Conservation (phyloP, 2,797 vertebrate genomes). For the Hapalemur alaotrensis region DNA sequence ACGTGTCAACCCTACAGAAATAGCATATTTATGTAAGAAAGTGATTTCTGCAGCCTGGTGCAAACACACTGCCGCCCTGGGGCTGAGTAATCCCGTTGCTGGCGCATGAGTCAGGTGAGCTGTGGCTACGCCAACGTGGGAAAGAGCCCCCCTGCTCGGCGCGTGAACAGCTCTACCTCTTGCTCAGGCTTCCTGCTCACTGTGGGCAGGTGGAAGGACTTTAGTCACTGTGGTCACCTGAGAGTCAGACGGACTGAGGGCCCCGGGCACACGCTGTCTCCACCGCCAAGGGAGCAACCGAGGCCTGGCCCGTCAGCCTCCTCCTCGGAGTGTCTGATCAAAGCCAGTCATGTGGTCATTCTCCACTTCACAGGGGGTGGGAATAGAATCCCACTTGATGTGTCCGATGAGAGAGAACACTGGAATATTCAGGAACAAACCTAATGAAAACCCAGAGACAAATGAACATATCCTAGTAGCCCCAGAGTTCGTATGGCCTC, state of each 20-base stretch:
- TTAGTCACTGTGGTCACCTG: background rate
- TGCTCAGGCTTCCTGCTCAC: rapidly evolving
- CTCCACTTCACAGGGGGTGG: background rate
- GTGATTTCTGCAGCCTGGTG: rapidly evolving
- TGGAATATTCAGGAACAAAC: no score
- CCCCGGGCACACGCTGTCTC: rapidly evolving
- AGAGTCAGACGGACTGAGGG: background rate
- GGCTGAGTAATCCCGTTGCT: background rate
- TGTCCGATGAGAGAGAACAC: rapidly evolving
- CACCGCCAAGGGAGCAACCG: no score
- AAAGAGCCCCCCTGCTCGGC: rapidly evolving
- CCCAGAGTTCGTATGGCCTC: background rate
- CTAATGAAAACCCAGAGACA: background rate
- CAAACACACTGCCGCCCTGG: rapidly evolving
- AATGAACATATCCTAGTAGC: rapidly evolving
- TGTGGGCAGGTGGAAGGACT: background rate
- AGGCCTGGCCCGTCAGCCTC: rapidly evolving
- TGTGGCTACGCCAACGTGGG: background rate
- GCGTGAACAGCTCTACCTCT: no score
- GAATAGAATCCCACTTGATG: background rate
- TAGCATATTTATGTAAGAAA: conserved; percentile 72
- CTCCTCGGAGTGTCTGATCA: background rate
- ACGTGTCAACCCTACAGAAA: conserved; percentile 79
- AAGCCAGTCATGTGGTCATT: background rate
- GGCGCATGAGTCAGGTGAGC: rapidly evolving